Percentiles rank a stretch among this genome's conserved stretches.
Evolutionary conservation across 1,140 invertebrate species (phyloP).

Genomic region (silkworm (Bombyx mori)): ASM3026992v2 NC_085115.1:2576501-2577000

Average conservation of each 20-base stretch:
- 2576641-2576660: conserved; percentile 11
- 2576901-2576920: conserved; percentile 66
- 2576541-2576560: conserved; percentile 73
- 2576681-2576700: conserved; percentile 37
- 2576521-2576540: conserved; percentile 73
- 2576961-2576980: conserved; percentile 56
- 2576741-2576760: conserved; percentile 68
- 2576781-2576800: conserved; percentile 29
- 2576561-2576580: conserved; percentile 70
- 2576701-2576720: conserved; percentile 71
- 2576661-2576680: conserved; percentile 22
- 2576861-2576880: conserved; percentile 69
- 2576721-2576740: conserved; percentile 72
- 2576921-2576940: conserved; percentile 66
- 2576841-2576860: conserved; percentile 61
- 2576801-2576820: conserved; percentile 30
- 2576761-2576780: conserved; percentile 22
- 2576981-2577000: conserved; percentile 67
- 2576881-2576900: conserved; percentile 67
- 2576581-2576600: conserved; percentile 68
- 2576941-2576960: conserved; percentile 59
- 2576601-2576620: conserved; percentile 63
- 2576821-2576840: conserved; percentile 8
- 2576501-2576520: conserved; percentile 73
- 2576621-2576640: conserved; percentile 46